phyloP scores from a whole-genome alignment of 64 coral and sea anemone species.

The Platygyra sinensis region DNA sequence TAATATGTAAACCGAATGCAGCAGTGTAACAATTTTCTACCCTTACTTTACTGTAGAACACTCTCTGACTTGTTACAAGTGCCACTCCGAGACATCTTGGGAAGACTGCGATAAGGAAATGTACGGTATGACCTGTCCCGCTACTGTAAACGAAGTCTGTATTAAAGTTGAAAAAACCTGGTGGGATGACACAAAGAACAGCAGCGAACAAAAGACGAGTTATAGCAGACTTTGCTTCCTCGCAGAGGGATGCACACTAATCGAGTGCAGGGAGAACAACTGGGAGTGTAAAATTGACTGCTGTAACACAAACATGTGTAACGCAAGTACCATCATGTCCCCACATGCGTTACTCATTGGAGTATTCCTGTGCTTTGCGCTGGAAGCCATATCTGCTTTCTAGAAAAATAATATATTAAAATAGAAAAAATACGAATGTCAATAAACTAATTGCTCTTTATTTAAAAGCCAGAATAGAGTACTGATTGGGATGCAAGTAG shows the following conservation, averaged over 20 bases:
- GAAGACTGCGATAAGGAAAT: background rate
- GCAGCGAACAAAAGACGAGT: background rate
- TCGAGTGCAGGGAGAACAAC: background rate
- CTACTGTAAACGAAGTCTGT: background rate
- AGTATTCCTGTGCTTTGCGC: background rate
- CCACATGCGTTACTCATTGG: background rate
- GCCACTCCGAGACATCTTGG: background rate
- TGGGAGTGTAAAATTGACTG: background rate
- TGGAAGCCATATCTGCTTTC: background rate
- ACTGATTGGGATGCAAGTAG: no score
- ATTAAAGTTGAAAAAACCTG: background rate
- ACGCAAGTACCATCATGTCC: background rate
- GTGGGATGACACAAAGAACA: background rate
- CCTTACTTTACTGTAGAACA: background rate
- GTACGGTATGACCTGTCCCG: background rate
- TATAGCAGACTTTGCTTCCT: background rate
- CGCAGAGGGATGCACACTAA: background rate
- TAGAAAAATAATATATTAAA: background rate
- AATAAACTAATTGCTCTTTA: no score
- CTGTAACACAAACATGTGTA: background rate
- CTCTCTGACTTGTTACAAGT: background rate
- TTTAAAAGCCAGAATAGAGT: no score
- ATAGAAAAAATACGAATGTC: no score
- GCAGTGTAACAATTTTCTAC: no score
- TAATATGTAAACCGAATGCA: no score